phyloP scores from a whole-genome alignment of 2,888 invertebrate species.

The Lucinisca nassula region DNA sequence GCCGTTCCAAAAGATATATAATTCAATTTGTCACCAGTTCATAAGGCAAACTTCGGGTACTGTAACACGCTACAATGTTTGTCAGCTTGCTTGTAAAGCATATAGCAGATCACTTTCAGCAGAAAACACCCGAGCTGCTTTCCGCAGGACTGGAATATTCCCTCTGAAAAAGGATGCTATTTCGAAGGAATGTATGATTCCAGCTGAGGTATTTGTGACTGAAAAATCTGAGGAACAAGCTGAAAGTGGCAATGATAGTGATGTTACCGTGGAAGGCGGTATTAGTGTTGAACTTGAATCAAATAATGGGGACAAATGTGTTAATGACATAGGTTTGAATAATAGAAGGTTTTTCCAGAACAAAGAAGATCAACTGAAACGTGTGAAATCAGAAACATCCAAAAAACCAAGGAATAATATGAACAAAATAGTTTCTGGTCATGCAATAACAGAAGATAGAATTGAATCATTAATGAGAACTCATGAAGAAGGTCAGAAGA shows the following conservation, averaged over 20 bases:
- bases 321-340: too few relatives aligned
- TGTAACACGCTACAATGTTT: conserved; percentile 32
- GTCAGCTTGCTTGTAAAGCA: too few relatives aligned
- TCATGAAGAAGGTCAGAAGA: conserved; percentile 10
- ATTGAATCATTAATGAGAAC: not conserved
- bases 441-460: not conserved
- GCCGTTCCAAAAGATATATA: conserved; percentile 52
- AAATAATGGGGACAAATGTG: too few relatives aligned
- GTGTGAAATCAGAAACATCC: not conserved
- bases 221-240: not conserved
- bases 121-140: conserved; percentile 30
- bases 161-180: conserved; percentile 22
- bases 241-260: not conserved
- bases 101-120: too few relatives aligned
- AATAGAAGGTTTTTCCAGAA: not conserved
- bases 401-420: conserved; percentile 14
- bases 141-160: conserved; percentile 32
- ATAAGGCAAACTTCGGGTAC: conserved; percentile 29
- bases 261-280: not conserved
- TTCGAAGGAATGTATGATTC: not conserved
- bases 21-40: conserved; percentile 40
- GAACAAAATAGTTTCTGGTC: conserved; percentile 12
- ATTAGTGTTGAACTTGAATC: not conserved
- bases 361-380: conserved; percentile 11
- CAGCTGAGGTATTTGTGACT: conserved; percentile 1